Base-by-base conservation (phyloP, 2,113 vertebrate genomes). In the Caracal caracal region DNA sequence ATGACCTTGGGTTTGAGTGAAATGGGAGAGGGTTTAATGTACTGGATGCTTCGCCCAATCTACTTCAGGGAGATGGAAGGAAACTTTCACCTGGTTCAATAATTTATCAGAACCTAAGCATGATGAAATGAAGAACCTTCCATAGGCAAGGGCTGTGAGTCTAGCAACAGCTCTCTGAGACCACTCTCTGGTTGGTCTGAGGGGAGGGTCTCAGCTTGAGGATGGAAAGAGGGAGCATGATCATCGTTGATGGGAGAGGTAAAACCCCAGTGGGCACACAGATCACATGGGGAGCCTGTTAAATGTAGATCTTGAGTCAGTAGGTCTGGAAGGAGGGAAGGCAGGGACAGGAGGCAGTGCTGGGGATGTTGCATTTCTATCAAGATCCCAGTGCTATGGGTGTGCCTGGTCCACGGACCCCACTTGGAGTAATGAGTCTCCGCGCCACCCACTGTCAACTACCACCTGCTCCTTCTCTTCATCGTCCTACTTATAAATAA, bases 1-100 rank as follows among this genome's bases (percentile, higher is more conserved):
- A 87, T 71, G 93, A 96, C 88, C 96, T 92, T 82, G 83, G 63
- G 35, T 82, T 71, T 82, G 78, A 90, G 56, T n/a, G 26, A 53
- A 92, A 76, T 66, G 24, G 24, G 40, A 73, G 24, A 73, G 68
- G 56, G 49, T n/a, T 97, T 97, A 94, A 96, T 96, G 96, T 89
- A 94, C 86, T 15, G 13, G 93, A 79, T 13, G 90, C n/a, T 65
- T 92, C 49, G 86, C 92, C 71, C 68, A 12, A 20, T 81, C 86
- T 76, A 66, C 93, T 86, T 83, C 49, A 76, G 40, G 73, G 94
- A 93, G 51, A 40, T 56, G 35, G 35, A 81, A 61, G 40, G 37
- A 63, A 85, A 88, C n/a, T n/a, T 70, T 93, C 63, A 76, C 40
- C 83, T 76, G 9, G 28, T 80, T 95, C 70, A 97, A 91, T 97